These are phyloP conservation scores for Australoheros scitulus DNA, from an alignment of 2,113 vertebrate genomes.

Conservation along the genomic window DNA sequence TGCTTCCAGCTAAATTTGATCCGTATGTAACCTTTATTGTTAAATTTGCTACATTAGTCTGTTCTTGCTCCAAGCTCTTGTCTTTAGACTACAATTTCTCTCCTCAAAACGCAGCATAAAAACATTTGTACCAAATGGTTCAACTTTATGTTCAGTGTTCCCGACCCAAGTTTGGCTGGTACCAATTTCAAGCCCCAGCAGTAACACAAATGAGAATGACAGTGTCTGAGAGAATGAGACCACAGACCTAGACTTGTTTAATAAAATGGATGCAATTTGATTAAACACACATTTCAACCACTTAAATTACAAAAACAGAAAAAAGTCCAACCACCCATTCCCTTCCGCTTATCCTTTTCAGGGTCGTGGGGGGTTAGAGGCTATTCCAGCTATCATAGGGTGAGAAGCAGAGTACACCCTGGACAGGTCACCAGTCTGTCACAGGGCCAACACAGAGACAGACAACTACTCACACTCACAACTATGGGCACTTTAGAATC, in stretches of 20 bases:
- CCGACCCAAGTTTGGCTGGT: constrained; percentile 14
- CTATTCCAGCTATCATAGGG: too few species aligned
- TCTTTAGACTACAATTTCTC: neutral
- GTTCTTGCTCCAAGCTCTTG: neutral
- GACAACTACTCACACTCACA: too few species aligned
- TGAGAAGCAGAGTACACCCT: too few species aligned
- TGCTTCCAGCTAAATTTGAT: neutral
- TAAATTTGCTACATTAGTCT: neutral
- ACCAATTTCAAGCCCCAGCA: constrained; percentile 54
- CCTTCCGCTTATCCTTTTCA: too few species aligned
- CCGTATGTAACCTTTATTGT: neutral
- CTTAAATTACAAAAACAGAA: neutral
- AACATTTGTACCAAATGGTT: neutral
- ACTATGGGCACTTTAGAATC: too few species aligned
- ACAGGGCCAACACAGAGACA: too few species aligned
- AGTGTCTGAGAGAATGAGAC: neutral
- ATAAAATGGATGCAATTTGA: neutral
- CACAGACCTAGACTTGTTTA: neutral
- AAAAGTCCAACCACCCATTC: neutral
- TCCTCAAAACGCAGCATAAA: neutral
- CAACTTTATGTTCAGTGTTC: constrained; percentile 18
- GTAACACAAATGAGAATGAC: constrained; percentile 27
- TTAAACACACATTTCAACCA: neutral
- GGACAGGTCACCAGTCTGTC: too few species aligned
- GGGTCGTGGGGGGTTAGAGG: too few species aligned